Base-by-base conservation (phyloP, 2,888 invertebrate genomes). In the Habroteleia sp. region DNA sequence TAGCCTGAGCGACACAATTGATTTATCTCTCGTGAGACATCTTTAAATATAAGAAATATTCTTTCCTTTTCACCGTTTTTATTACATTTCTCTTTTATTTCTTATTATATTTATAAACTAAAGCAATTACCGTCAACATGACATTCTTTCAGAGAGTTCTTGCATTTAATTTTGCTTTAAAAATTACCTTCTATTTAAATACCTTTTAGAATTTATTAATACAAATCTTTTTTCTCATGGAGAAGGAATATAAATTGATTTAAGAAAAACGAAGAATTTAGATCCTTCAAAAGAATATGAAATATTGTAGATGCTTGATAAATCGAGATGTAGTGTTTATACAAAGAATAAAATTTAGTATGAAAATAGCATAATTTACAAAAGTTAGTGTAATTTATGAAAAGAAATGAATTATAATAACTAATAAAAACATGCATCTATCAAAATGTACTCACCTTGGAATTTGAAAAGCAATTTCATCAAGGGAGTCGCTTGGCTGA, bases 401-500 rank as follows among this genome's bases (percentile, higher is more conserved):
- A 20, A 16, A 16, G 23, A 29, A 58, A 60, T 60, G 16, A 35
- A 56, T 56, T 56, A 33, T 33, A 46, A 72, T 65, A 13, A 50
- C 16, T 37, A 44, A 58, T 42, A 71, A 39, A 46, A 27, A n/a
- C 71, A 20, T 68, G 63, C 63, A 66, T 25, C 13, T 17, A 23
- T 35, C 16, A 31, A 13, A 37, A 17, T 2, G 11, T 39, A 46
- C 87, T 89, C 90, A 97, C 97, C 97, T 96, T 89, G 97, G 96
- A 90, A 97, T 97, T 89, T 96, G 95, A 84, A 95, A 93, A 77
- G 96, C 96, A 89, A 97, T 95, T 90, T 96, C 96, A 89, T 97
- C 97, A 87, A 96, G 91, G 87, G 95, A 95, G 91, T 97, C 96
- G 81, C 95, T 92, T 41, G 96, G 96, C 83, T 93, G 94, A 88